phyloP scores from a whole-genome alignment of 2,797 vertebrate species.

The Anabas testudineus region DNA sequence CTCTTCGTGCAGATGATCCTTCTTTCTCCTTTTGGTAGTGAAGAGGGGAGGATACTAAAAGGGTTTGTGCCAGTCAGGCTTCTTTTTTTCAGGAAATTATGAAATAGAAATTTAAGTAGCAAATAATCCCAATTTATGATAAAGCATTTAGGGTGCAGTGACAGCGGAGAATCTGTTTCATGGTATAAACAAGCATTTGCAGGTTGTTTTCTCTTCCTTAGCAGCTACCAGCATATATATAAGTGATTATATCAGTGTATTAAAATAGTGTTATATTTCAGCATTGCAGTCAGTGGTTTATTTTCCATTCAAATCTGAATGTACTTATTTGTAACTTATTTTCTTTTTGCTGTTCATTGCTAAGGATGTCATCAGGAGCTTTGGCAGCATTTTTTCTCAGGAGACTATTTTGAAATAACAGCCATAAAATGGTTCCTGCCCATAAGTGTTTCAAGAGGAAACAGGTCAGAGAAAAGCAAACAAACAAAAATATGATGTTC shows the following conservation, averaged over 20 bases:
- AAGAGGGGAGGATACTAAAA: constrained; percentile 22
- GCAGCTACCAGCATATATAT: constrained; percentile 1
- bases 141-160: constrained; percentile 6
- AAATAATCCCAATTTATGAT: constrained; percentile 17
- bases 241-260: constrained; percentile 34
- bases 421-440: neutral
- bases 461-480: neutral
- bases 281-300: neutral
- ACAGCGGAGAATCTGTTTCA: constrained; percentile 13
- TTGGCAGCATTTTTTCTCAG: constrained; percentile 12
- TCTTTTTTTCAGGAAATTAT: constrained; percentile 34
- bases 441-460: neutral
- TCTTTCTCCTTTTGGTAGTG: constrained; percentile 26
- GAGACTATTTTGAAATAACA: constrained; percentile 1
- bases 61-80: constrained; percentile 39
- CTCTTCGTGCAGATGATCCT: constrained; percentile 57
- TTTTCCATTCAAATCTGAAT: constrained; percentile 4
- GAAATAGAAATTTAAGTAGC: constrained; percentile 25
- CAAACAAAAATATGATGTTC: neutral
- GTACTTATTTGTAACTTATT: constrained; percentile 11
- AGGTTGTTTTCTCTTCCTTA: constrained; percentile 28
- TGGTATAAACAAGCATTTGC: constrained; percentile 18
- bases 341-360: constrained; percentile 27
- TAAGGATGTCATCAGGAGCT: constrained; percentile 6
- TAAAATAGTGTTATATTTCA: constrained; percentile 26